Evolutionary conservation across 2,888 invertebrate species (phyloP).

Genomic region (Aquatica leii): DNA sequence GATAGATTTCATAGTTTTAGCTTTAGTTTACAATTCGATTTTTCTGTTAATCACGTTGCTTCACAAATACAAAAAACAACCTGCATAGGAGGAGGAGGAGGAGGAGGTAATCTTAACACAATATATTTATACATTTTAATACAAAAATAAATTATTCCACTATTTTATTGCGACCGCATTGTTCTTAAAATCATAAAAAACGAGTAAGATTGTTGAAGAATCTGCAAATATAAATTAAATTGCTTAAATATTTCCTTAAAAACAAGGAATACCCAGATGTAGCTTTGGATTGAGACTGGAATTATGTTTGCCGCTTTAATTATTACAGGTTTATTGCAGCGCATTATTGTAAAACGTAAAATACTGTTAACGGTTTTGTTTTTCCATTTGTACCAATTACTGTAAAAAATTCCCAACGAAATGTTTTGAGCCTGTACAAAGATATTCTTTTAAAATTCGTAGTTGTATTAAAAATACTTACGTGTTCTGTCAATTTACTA

Average conservation of each 20-base stretch:
- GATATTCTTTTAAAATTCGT: neutral
- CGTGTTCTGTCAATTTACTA: slow-evolving; percentile 27
- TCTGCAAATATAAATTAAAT: too few species aligned
- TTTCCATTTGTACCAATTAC: slow-evolving; percentile 19
- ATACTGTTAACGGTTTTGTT: slow-evolving; percentile 11
- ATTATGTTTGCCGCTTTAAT: slow-evolving; percentile 26
- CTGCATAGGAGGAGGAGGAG: too few species aligned
- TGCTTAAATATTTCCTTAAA: too few species aligned
- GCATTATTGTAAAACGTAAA: slow-evolving; percentile 24
- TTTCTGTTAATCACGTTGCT: too few species aligned
- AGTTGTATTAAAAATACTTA: slow-evolving; percentile 1
- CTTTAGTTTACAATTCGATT: too few species aligned
- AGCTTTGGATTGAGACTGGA: slow-evolving; percentile 26
- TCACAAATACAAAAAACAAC: too few species aligned
- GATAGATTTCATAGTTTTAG: too few species aligned
- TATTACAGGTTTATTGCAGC: slow-evolving; percentile 27
- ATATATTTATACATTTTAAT: too few species aligned
- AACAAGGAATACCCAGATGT: slow-evolving; percentile 25
- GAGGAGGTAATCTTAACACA: too few species aligned
- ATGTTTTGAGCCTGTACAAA: slow-evolving; percentile 19
- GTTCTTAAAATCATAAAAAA: slow-evolving; percentile 30
- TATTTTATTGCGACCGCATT: neutral
- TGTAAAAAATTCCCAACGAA: slow-evolving; percentile 21
- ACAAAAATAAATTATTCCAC: too few species aligned
- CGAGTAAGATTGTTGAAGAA: slow-evolving; percentile 30